Percentiles rank a stretch among this genome's conserved stretches.
These are phyloP conservation scores for Intellagama lesueurii DNA, from an alignment of 2,797 vertebrate species.

Conservation along the genomic window DNA sequence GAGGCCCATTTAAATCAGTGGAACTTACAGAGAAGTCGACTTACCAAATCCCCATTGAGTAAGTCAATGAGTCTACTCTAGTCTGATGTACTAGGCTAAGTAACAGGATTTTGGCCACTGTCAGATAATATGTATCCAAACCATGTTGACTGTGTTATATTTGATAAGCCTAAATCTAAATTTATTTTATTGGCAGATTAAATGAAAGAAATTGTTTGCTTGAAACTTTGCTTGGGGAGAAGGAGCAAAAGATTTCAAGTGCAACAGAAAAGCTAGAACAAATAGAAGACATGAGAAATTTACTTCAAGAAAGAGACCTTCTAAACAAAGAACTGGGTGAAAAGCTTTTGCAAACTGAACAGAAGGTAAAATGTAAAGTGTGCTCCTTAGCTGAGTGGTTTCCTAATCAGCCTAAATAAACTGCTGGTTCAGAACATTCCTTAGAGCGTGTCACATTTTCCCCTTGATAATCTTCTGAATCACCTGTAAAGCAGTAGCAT, in stretches of 20 bases:
- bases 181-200: slow-evolving; percentile 75
- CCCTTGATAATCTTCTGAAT: not conserved
- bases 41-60: too few species aligned
- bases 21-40: too few species aligned
- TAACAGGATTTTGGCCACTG: not conserved
- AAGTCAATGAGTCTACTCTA: too few species aligned
- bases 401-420: too few species aligned
- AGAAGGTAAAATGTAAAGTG: slow-evolving; percentile 75
- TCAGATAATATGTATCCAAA: not conserved
- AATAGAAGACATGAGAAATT: slow-evolving; percentile 78
- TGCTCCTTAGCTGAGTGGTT: too few species aligned
- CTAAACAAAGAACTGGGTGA: slow-evolving; percentile 82
- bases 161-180: not conserved
- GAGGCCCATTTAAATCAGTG: too few species aligned
- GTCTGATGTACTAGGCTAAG: too few species aligned
- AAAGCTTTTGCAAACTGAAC: slow-evolving; percentile 83
- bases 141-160: not conserved
- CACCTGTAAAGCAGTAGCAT: not conserved
- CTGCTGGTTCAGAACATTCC: too few species aligned
- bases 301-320: slow-evolving; percentile 81
- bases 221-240: slow-evolving; percentile 88
- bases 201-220: slow-evolving; percentile 87
- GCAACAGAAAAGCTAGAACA: slow-evolving; percentile 83
- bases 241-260: slow-evolving; percentile 85
- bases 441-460: not conserved